Percentiles rank a stretch among this genome's conserved stretches.
These are phyloP conservation scores for Machimus rusticus DNA, from an alignment of 2,888 invertebrate genomes.

Conservation along the genomic window DNA sequence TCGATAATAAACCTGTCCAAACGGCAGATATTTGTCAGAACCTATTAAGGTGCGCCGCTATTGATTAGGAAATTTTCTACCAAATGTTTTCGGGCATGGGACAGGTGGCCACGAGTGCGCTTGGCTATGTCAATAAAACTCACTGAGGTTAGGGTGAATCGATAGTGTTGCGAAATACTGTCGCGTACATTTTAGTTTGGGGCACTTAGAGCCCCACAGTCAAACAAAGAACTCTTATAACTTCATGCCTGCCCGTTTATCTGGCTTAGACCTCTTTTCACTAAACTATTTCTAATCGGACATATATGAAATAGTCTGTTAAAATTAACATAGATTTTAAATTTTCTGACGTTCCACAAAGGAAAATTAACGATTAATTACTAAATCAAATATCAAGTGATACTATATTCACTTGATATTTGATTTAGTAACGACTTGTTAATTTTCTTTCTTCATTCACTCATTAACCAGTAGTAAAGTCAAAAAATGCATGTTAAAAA, in stretches of 20 bases:
- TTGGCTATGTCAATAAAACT: background rate
- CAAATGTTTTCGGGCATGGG: background rate
- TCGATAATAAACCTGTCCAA: constrained; percentile 10
- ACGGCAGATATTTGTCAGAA: constrained; percentile 1
- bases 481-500: too few relatives aligned
- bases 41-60: constrained; percentile 1
- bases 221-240: background rate
- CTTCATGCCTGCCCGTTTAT: background rate
- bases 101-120: background rate
- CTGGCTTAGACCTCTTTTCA: too few relatives aligned
- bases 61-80: constrained; percentile 11
- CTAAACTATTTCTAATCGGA: too few relatives aligned
- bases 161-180: background rate
- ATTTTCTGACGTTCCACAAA: too few relatives aligned
- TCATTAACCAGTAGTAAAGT: too few relatives aligned
- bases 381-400: too few relatives aligned
- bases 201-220: background rate
- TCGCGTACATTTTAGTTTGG: background rate
- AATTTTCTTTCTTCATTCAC: too few relatives aligned
- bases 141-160: background rate
- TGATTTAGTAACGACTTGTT: too few relatives aligned
- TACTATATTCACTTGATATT: too few relatives aligned
- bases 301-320: too few relatives aligned
- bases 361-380: too few relatives aligned
- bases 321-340: too few relatives aligned